phyloP scores from a whole-genome alignment of 2,113 vertebrate genomes.

The Microcebus ravelobensis region DNA sequence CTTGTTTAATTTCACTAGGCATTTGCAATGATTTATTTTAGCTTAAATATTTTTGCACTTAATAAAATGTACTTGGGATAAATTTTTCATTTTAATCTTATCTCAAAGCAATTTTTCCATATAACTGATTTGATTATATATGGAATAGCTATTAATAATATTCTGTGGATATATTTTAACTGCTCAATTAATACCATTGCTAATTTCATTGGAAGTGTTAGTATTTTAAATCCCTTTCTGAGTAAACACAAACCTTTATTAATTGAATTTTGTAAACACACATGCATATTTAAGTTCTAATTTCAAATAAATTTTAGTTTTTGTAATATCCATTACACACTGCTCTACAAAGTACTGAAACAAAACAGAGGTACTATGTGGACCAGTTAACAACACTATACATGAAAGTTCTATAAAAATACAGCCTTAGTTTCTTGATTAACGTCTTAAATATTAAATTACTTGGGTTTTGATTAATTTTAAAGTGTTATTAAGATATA shows the following conservation, averaged over 20 bases:
- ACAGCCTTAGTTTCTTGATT: slow-evolving; percentile 47
- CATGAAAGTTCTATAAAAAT: not conserved
- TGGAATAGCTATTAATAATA: not conserved
- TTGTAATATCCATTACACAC: not conserved
- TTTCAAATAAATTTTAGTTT: not conserved
- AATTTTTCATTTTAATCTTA: not conserved
- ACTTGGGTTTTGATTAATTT: slow-evolving; percentile 80
- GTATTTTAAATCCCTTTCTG: not conserved
- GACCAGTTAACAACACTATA: not conserved
- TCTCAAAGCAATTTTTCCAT: not conserved
- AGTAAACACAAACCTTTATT: not conserved
- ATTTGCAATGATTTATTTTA: not conserved
- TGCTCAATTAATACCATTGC: not conserved
- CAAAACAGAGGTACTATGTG: not conserved
- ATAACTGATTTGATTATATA: not conserved
- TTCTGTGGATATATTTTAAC: not conserved
- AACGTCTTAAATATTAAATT: slow-evolving; percentile 72
- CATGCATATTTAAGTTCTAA: not conserved
- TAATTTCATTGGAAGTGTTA: not conserved
- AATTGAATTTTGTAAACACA: not conserved
- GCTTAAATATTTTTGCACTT: not conserved
- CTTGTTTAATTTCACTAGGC: not conserved
- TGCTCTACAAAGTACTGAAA: not conserved
- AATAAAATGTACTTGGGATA: not conserved
- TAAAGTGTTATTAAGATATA: slow-evolving; percentile 79